These are phyloP conservation scores for Bombyx huttoni DNA, from an alignment of 2,888 invertebrate genomes.

Conservation along the genomic window DNA sequence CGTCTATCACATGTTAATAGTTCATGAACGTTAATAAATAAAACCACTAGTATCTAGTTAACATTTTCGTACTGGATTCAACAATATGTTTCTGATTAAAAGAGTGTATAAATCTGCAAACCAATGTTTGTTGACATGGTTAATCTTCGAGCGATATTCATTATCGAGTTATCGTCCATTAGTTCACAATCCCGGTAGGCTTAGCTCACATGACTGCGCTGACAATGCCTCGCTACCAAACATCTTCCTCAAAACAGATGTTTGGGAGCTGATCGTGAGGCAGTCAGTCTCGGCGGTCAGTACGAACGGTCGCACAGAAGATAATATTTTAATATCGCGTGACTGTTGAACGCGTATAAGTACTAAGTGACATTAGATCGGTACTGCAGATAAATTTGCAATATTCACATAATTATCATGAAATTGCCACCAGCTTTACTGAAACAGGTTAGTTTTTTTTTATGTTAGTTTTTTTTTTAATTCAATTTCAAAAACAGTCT, in stretches of 20 bases:
- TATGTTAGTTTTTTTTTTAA: not conserved
- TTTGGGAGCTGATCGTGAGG: conserved; percentile 14
- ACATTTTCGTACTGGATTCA: too few relatives aligned
- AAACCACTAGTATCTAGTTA: too few relatives aligned
- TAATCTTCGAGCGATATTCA: not conserved
- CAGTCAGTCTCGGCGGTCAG: conserved; percentile 25
- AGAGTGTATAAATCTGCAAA: not conserved
- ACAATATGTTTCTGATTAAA: not conserved
- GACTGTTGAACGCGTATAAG: not conserved
- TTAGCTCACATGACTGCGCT: conserved; percentile 28
- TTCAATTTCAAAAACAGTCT: not conserved
- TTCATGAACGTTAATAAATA: too few relatives aligned
- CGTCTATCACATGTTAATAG: too few relatives aligned
- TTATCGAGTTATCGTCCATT: conserved; percentile 8
- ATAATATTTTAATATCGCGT: not conserved
- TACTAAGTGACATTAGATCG: not conserved
- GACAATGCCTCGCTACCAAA: conserved; percentile 10
- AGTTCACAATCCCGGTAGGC: conserved; percentile 1
- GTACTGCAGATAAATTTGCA: too few relatives aligned
- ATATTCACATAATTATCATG: conserved; percentile 8
- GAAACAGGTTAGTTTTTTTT: conserved; percentile 33
- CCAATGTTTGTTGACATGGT: conserved; percentile 1
- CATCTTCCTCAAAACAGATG: conserved; percentile 23
- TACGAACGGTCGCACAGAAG: conserved; percentile 10
- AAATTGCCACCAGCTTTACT: conserved; percentile 40